Base-by-base conservation (phyloP, 1,140 invertebrate species). In the Caenorhabditis remanei region DNA sequence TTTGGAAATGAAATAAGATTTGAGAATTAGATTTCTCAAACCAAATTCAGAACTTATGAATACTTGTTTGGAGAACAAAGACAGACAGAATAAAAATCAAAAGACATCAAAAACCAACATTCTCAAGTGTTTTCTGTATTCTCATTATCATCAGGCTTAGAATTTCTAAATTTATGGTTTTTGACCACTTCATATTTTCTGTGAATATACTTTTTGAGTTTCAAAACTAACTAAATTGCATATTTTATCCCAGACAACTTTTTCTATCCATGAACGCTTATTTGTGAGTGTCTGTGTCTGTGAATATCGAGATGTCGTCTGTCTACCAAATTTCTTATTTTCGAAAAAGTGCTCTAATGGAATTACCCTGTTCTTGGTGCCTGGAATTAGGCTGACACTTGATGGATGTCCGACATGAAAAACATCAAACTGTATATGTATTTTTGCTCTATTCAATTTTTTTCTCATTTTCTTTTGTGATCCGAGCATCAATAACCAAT, bases 61-160 rank as follows among this genome's bases (percentile, higher is more conserved):
- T 21, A 19, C 40, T 43, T 19, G 65, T 71, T 21, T 71, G 8
- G 41, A 11, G 65, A 14, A 71, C 65, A 71, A 71, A 71, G 65
- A 46, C 11, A 46, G 41, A 43, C 16, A 40, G 24, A 11, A 32
- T 9, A 40, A n/a, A 71, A 43, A 19, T 16, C 8, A 8, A 71
- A 19, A 14, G 16, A 71, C 40, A 71, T 46, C 65, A 71, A 71
- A 71, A 43, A 71, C n/a, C 65, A n/a, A 53, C 16, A 16, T 63
- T 32, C 24, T 53, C 50, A 53, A 53, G 11, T 53, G 16, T 11
- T 53, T 14, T 53, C 14, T 4, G 8, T 50, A 50, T 50, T 8
- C 50, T 53, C 50, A 6, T 16, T 32, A 32, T 32, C 32, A 32
- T 32, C 32, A 32, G 32, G 32, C 32, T 32, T 32, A 32, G 32